Evolutionary conservation across 2,888 invertebrate genomes (phyloP).

Genomic region (Luperina testacea): DNA sequence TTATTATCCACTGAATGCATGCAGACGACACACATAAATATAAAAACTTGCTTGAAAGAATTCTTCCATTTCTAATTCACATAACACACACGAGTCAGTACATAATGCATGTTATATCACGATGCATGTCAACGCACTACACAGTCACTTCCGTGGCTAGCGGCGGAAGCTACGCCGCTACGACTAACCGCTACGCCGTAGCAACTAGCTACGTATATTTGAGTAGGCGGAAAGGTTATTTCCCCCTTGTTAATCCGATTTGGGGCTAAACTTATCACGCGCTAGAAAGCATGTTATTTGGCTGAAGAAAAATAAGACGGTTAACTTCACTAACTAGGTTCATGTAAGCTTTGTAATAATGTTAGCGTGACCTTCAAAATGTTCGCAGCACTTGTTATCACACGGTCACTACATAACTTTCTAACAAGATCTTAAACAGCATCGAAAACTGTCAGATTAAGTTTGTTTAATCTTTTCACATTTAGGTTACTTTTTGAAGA

Average conservation of each 20-base stretch:
- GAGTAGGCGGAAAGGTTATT: constrained; percentile 16
- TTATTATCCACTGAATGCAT: background rate
- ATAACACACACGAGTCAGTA: background rate
- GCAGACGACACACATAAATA: background rate
- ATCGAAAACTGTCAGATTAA: background rate
- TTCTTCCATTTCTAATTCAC: constrained; percentile 11
- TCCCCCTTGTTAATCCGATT: constrained; percentile 21
- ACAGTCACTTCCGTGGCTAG: constrained; percentile 8
- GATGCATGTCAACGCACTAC: constrained; percentile 19
- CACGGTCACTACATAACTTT: constrained; percentile 21
- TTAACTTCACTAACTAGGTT: constrained; percentile 7
- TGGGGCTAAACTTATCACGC: constrained; percentile 26
- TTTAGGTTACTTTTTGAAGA: background rate
- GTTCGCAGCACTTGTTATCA: constrained; percentile 17
- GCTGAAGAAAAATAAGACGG: constrained; percentile 6
- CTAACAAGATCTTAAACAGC: background rate
- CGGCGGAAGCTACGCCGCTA: constrained; percentile 29
- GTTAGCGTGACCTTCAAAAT: constrained; percentile 20
- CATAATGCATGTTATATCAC: constrained; percentile 29
- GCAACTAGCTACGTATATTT: constrained; percentile 37
- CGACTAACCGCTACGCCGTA: constrained; percentile 47
- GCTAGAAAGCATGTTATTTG: constrained; percentile 24
- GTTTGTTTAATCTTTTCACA: background rate
- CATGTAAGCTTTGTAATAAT: constrained; percentile 12
- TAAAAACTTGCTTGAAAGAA: background rate